These are phyloP conservation scores for Dicrostonyx torquatus DNA, from an alignment of 2,797 vertebrate genomes.

Conservation along the genomic window DNA sequence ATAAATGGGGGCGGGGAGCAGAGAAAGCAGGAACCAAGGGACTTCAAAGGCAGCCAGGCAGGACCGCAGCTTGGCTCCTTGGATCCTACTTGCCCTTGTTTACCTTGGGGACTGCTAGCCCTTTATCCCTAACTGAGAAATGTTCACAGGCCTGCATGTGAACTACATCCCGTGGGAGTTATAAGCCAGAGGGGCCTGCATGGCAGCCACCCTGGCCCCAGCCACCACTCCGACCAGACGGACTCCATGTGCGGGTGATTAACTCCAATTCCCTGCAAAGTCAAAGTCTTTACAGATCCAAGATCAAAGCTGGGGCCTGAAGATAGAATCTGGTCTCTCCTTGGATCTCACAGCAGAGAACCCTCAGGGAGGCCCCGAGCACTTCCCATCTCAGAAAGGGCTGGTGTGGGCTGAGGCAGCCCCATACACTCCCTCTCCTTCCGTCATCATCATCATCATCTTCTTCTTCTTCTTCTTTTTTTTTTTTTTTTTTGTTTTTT, in stretches of 20 bases:
- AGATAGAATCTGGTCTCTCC: not conserved
- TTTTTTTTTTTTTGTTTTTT: too few species aligned
- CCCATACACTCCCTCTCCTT: not conserved
- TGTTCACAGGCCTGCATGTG: not conserved
- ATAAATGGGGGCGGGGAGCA: not conserved
- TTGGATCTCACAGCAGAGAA: not conserved
- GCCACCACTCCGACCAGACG: not conserved
- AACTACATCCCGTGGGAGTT: not conserved
- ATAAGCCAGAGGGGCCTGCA: not conserved
- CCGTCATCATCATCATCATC: too few species aligned
- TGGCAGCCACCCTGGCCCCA: not conserved
- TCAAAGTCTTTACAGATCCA: constrained; percentile 4
- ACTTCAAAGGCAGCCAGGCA: not conserved
- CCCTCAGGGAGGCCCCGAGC: not conserved
- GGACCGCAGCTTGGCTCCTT: not conserved
- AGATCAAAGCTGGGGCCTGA: constrained; percentile 33
- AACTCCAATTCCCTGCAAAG: constrained; percentile 35
- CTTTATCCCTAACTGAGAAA: not conserved
- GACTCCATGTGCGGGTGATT: constrained; percentile 13
- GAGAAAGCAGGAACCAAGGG: fast-evolving
- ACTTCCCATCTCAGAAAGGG: not conserved
- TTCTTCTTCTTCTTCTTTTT: too few species aligned
- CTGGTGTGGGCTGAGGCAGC: fast-evolving
- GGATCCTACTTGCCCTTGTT: not conserved
- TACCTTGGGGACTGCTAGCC: not conserved